Conservation (phyloP, 2,797 vertebrate species). For the Pempheris klunzingeri region DNA sequence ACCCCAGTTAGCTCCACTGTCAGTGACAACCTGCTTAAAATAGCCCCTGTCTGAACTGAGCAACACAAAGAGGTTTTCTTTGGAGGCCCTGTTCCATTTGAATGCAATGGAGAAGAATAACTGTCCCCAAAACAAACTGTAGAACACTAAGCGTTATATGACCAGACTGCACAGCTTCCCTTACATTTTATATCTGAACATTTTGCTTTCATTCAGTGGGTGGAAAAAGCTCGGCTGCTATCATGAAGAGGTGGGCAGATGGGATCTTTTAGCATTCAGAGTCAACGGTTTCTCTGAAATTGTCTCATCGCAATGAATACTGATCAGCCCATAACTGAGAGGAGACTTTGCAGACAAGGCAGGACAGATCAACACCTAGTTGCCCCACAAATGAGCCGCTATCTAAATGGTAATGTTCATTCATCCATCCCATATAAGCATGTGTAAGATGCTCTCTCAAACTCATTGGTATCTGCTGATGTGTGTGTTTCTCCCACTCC, state of each 20-base stretch:
- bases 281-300: constrained; percentile 5
- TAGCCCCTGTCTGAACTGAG: constrained; percentile 26
- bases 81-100: constrained; percentile 8
- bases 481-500: constrained; percentile 3
- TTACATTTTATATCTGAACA: not conserved
- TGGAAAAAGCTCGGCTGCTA: not conserved
- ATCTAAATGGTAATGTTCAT: constrained; percentile 54
- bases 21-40: constrained; percentile 24
- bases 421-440: constrained; percentile 7
- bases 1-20: constrained; percentile 24
- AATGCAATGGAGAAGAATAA: not conserved
- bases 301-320: constrained; percentile 37
- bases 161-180: not conserved
- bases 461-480: not conserved
- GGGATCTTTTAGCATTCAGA: constrained; percentile 5
- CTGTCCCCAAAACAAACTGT: not conserved
- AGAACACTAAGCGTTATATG: not conserved
- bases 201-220: not conserved
- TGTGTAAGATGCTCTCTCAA: constrained; percentile 5
- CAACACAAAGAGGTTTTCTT: constrained; percentile 38
- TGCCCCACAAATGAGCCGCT: constrained; percentile 17
- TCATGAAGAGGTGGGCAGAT: constrained; percentile 3
- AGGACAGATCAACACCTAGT: constrained; percentile 5
- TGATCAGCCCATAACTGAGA: constrained; percentile 25
- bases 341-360: not conserved